Base-by-base conservation (phyloP, 1,140 invertebrate species). In the Glomeris maerens region DNA sequence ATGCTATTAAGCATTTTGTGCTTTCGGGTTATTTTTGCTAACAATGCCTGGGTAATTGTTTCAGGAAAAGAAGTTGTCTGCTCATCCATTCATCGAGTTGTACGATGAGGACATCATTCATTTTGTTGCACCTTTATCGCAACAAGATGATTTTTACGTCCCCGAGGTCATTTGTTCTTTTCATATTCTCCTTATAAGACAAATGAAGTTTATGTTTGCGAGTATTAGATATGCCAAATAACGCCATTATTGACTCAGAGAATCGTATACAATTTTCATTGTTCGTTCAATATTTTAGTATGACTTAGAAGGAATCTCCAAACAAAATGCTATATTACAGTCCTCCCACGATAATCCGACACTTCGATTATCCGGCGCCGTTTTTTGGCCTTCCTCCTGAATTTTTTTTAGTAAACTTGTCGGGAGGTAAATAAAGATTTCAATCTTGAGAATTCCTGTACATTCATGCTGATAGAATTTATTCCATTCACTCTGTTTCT, bases 101-200 rank as follows among this genome's bases (percentile, higher is more conserved):
- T 72, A 72, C 55, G 62, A 69, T 56, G 52, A 56, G 17, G 47
- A 58, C 3, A 52, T 55, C 31, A 71, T 72, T 10, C 42, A 62
- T 7, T 72, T 69, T 55, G 57, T 70, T 44, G 64, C 65, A 3
- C 71, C 71, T 5, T 55, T 72, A 22, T 63, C 69, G 2, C 64
- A 62, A 45, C 70, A 72, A 52, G 63, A 69, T 45, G 67, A 70
- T 42, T 72, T 72, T 55, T 71, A 66, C 53, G 69, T 71, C 1
- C 61, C 64, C 38, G 68, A 70, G 52, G 62, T 60, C 14, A 48
- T 5, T 7, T 42, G 25, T 13, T 13, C 31, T 36, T 36, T 36
- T n/a, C n/a, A n/a, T n/a, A n/a, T n/a, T n/a, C n/a, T n/a, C n/a
- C 53, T 52, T 26, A 56, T 59, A 48, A 60, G 44, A 21, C 56